phyloP scores from a whole-genome alignment of 2,113 vertebrate species.

The Psammodynastes pulverulentus region DNA sequence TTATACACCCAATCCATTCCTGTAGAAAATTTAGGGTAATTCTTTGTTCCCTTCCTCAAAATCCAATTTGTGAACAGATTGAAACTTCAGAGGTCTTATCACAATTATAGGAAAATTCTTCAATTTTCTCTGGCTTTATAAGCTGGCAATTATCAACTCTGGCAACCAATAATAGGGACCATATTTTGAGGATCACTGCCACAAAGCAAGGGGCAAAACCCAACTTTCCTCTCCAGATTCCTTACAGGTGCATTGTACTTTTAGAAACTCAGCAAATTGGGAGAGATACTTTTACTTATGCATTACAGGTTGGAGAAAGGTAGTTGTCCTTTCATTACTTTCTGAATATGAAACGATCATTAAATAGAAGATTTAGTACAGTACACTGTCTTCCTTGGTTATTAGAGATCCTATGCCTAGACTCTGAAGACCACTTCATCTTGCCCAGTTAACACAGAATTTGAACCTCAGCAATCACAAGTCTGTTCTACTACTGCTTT shows the following conservation, averaged over 20 bases:
- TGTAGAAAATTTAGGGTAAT: background rate
- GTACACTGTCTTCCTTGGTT: background rate
- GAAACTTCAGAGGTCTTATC: background rate
- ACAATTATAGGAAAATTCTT: background rate
- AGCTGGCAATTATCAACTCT: background rate
- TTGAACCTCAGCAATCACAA: background rate
- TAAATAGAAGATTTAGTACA: background rate
- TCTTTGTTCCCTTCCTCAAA: background rate
- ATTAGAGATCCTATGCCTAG: background rate
- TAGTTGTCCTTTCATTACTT: background rate
- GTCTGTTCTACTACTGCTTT: background rate
- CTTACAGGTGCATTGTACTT: background rate
- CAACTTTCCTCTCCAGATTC: background rate
- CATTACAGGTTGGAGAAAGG: background rate
- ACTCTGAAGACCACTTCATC: background rate
- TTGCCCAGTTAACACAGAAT: background rate
- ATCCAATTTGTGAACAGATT: background rate
- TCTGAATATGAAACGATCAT: background rate
- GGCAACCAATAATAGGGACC: background rate
- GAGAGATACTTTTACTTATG: background rate
- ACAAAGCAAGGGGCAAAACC: background rate
- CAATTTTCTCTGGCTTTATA: background rate
- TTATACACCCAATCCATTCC: background rate
- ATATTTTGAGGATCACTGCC: background rate
- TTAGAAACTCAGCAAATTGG: background rate